A percentile compares a stretch with the other conserved stretches of the same genome.
These are phyloP conservation scores for Ptilorrhoa leucosticta DNA, from an alignment of 2,113 vertebrate species.

Conservation along the genomic window DNA sequence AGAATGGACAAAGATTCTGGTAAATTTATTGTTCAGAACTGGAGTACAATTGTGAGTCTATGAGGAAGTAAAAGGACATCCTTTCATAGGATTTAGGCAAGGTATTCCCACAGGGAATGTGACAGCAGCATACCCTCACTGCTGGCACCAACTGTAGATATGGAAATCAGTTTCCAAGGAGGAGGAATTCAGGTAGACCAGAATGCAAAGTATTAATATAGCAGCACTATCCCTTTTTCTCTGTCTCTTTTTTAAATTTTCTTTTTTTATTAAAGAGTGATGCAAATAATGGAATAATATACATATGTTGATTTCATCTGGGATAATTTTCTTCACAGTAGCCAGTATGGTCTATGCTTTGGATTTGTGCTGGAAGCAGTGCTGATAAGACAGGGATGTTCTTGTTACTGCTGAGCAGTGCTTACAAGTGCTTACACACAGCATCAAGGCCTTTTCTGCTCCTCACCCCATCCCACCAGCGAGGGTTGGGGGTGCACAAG, in stretches of 20 bases:
- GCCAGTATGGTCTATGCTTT: not conserved
- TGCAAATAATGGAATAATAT: not conserved
- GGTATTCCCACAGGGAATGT: not conserved
- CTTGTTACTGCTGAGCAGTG: not conserved
- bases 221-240: not conserved
- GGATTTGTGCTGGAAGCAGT: not conserved
- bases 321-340: not conserved
- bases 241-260: not conserved
- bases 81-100: not conserved
- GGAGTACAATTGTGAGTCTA: not conserved
- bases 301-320: not conserved
- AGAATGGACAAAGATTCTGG: not conserved
- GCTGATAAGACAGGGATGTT: not conserved
- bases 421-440: not conserved
- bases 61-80: not conserved
- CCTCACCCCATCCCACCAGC: not conserved
- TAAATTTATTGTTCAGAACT: not conserved
- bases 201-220: not conserved
- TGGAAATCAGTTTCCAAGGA: not conserved
- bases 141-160: not conserved
- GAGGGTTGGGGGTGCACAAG: not conserved
- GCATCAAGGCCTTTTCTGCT: not conserved
- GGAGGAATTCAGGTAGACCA: not conserved
- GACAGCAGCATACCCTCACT: not conserved
- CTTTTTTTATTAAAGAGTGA: not conserved